A percentile compares a stretch with the other conserved stretches of the same genome.
Conservation (phyloP, 2,797 vertebrate genomes). For the Poecilia wingei region DNA sequence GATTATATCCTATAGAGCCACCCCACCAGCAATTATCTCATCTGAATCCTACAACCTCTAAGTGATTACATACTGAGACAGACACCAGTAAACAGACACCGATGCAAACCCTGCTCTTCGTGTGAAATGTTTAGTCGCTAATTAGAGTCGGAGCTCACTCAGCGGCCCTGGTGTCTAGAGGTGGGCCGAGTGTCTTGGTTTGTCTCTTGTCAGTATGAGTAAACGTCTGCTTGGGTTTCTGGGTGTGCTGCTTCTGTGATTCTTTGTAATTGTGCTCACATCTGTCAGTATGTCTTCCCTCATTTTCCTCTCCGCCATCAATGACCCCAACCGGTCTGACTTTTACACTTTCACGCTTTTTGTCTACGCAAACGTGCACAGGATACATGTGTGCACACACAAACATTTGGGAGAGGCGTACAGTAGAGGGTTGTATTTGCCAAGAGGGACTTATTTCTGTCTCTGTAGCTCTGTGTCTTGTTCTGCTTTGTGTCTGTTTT, state of each 20-base stretch:
- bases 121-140: slow-evolving; percentile 26
- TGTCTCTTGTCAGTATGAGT: slow-evolving; percentile 6
- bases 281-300: slow-evolving; percentile 35
- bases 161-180: slow-evolving; percentile 25
- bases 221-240: neutral
- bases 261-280: slow-evolving; percentile 21
- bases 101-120: slow-evolving; percentile 10
- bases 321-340: slow-evolving; percentile 34
- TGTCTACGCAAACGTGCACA: slow-evolving; percentile 1
- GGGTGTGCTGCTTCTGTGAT: slow-evolving; percentile 15
- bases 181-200: slow-evolving; percentile 13
- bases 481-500: slow-evolving; percentile 8
- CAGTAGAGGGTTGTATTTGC: slow-evolving; percentile 17
- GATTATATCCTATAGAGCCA: slow-evolving; percentile 40
- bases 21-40: slow-evolving; percentile 11
- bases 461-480: slow-evolving; percentile 31
- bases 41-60: slow-evolving; percentile 27
- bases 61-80: slow-evolving; percentile 30
- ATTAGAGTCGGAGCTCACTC: slow-evolving; percentile 37
- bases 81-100: slow-evolving; percentile 16
- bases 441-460: slow-evolving; percentile 36
- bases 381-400: neutral
- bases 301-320: slow-evolving; percentile 41
- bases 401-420: slow-evolving; percentile 7
- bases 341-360: slow-evolving; percentile 49